Evolutionary conservation across 2,888 invertebrate genomes (phyloP), one percentile per base, ranked within the genome.

Genomic region (Xestia sexstrigata): DNA sequence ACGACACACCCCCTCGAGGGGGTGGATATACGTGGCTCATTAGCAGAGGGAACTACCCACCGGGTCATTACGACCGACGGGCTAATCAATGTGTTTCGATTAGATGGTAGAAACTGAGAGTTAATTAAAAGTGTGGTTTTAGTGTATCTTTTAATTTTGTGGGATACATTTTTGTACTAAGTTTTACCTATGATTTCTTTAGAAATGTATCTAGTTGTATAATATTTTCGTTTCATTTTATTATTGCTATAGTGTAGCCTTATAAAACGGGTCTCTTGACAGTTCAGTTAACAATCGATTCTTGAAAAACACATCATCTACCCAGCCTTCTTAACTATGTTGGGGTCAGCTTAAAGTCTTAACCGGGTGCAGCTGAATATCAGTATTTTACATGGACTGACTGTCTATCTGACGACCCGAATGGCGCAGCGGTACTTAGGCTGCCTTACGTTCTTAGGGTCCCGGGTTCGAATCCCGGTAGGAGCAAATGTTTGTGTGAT

Each of bases 71-170:
- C 89, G 65, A 77, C 72, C 74, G 72, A 45, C 79, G 83, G 82
- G 77, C 83, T 94, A 94, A 95, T 95, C 95, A 95, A 95, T 95
- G 95, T 92, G 91, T 94, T 94, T 93, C 95, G 94, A 95, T 95
- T 95, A 94, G 91, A 81, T 71, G 78, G 80, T 86, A 83, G 88
- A 87, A 89, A 82, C 87, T 85, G 45, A 76, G 83, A 78, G 81
- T 89, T 93, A 92, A 93, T 93, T 93, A 94, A 93, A 91, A 91
- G 86, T 80, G 80, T 68, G 74, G 47, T 79, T 74, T 73, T 49
- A 20, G 60, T 74, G 62, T 63, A n/a, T 70, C 62, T 72, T 74
- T 79, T 79, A 47, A 79, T 79, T 67, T 67, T 45, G n/a, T 39
- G 47, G 30, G 52, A 13, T 58, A 35, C 0, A 23, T 42, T 67